Base-by-base conservation (phyloP, 1,140 invertebrate species). In the Drosophila santomea region DNA sequence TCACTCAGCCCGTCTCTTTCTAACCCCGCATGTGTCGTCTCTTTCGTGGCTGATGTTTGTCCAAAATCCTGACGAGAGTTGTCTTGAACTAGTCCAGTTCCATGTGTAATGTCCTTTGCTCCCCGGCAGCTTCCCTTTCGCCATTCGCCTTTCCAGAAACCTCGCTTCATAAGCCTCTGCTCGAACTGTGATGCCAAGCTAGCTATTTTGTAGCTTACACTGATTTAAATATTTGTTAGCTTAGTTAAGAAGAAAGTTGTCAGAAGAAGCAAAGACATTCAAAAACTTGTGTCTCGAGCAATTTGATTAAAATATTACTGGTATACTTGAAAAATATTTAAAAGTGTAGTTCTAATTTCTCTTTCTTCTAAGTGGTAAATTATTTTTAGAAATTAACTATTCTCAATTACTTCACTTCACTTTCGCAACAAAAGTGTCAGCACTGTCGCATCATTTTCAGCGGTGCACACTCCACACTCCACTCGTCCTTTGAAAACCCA, bases 31-130 rank as follows among this genome's bases (percentile, higher is more conserved):
- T 51, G 10, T 17, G 15, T n/a, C 45, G 23, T 48, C 23, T 25
- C 35, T 17, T 11, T 62, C 44, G 8, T 28, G 44, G 20, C 41
- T 41, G 44, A 25, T 45, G 51, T 60, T 43, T 57, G 51, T 73
- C 7, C 54, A 32, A 74, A 77, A 58, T 60, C 52, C 78, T 73
- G 72, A 80, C 77, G 73, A 78, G 63, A 86, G 78, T 81, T 73
- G 83, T 82, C 78, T 72, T 78, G 68, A 88, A 86, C 82, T 85
- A 85, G 82, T 71, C 57, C 60, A 78, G 82, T 74, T 77, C 61
- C 68, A 64, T 76, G 54, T 69, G 63, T 69, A 68, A 67, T 69
- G 58, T 57, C 36, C 63, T 35, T 43, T 56, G 54, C n/a, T 36
- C 54, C 15, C 47, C 25, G 23, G 54, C 1, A 2, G 39, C 48